These are phyloP conservation scores for Fratercula arctica DNA, from an alignment of 2,797 vertebrate genomes.

Conservation along the genomic window DNA sequence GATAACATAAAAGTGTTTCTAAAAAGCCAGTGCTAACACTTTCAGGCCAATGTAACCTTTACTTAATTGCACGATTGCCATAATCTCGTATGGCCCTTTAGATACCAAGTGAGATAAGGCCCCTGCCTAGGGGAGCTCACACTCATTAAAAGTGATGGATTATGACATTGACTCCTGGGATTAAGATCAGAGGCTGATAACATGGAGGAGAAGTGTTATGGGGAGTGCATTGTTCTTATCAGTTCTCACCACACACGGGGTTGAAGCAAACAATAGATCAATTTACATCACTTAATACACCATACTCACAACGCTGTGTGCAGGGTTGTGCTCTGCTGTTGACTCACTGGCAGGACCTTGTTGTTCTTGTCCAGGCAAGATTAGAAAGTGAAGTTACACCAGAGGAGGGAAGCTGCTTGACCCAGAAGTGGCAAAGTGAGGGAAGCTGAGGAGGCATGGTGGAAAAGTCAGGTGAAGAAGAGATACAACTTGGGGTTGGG, in stretches of 20 bases:
- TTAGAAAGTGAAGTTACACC: not conserved
- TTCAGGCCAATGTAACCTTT: conserved; percentile 25
- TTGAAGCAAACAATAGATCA: conserved; percentile 20
- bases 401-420: not conserved
- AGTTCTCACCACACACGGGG: not conserved
- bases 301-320: not conserved
- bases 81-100: not conserved
- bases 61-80: not conserved
- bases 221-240: conserved; percentile 31
- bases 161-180: conserved; percentile 21
- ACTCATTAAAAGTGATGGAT: conserved; percentile 22
- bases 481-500: not conserved
- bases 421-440: not conserved
- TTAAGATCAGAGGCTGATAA: conserved; percentile 34
- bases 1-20: not conserved
- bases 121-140: conserved; percentile 25
- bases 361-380: not conserved
- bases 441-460: not conserved
- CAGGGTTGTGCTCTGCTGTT: not conserved
- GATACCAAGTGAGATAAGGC: conserved; percentile 12
- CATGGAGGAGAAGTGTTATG: not conserved
- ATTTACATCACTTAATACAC: not conserved
- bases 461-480: not conserved
- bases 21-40: not conserved
- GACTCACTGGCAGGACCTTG: not conserved